Percentiles rank a stretch among this genome's conserved stretches.
These are phyloP conservation scores for Conomelus anceps DNA, from an alignment of 2,888 invertebrate genomes.

Conservation along the genomic window DNA sequence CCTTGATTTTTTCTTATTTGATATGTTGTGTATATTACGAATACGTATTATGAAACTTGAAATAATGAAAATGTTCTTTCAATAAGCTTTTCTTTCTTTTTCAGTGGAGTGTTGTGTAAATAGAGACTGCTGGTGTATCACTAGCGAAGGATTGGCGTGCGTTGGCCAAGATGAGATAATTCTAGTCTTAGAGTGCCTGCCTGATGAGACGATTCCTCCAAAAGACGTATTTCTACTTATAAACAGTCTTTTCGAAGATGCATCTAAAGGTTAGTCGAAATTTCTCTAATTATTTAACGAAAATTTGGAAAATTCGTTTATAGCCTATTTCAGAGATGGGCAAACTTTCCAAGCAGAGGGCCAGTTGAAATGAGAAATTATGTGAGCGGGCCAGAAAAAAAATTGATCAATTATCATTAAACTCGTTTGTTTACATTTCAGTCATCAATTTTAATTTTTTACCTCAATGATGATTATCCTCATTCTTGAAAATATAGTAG, in stretches of 20 bases:
- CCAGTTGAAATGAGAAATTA: no score
- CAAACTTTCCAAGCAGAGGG: no score
- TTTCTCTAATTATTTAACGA: not conserved
- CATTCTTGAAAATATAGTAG: no score
- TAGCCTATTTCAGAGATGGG: no score
- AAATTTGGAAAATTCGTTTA: not conserved
- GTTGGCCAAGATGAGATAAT: constrained; percentile 80
- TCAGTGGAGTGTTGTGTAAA: constrained; percentile 70
- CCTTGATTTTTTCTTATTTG: no score
- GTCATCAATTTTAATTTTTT: no score
- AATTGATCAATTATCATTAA: no score
- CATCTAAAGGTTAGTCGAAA: constrained; percentile 48
- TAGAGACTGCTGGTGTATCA: constrained; percentile 66
- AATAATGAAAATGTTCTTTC: not conserved
- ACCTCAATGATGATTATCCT: no score
- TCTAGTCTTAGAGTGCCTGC: constrained; percentile 58
- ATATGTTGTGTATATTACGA: no score
- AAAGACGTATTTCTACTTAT: constrained; percentile 69
- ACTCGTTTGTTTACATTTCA: no score
- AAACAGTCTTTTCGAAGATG: constrained; percentile 62
- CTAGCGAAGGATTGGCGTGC: constrained; percentile 66
- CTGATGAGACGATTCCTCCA: constrained; percentile 57
- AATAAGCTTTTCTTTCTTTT: constrained; percentile 34
- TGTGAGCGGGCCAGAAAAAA: no score
- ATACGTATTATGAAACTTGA: no score